Evolutionary conservation across 2,113 vertebrate species (phyloP), one percentile per base, ranked within the genome.

Genomic region (Anseranas semipalmata): DNA sequence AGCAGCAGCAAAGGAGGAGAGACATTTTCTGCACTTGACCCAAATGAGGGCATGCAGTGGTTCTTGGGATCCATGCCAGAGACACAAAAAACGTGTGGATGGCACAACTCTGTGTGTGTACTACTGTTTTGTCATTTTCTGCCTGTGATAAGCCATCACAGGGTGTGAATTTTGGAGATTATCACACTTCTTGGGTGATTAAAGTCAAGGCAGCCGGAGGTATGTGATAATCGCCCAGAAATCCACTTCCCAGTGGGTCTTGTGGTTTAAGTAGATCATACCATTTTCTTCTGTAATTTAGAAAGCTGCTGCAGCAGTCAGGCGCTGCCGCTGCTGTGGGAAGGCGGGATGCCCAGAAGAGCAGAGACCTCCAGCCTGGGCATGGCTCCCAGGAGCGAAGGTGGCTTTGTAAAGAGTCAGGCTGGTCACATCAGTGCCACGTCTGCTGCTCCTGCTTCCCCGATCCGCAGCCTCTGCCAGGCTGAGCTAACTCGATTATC

Each of bases 401-500:
- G n/a, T 58, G 24, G 71, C 59, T 83, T 80, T 80, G 2, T 24
- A 24, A 72, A 52, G 43, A 52, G 39, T 60, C 55, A 56, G 16
- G 22, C 52, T 72, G 63, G 17, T 15, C 43, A n/a, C 17, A 48
- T 81, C 22, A 4, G 24, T 15, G 56, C 60, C 71, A 52, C n/a
- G 18, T 58, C 41, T 66, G 35, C 37, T 91, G 13, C 59, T 88
- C 30, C 62, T 56, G 70, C 71, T 65, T 60, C 35, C 92, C 86
- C n/a, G 79, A 60, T 39, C 35, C 21, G 13, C 48, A 58, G 62
- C 0, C 0, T 41, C 79, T 89, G 79, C 55, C 37, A 73, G 79
- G 60, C 56, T 46, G 56, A 81, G 84, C 59, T 92, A 75, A 91
- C 74, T n/a, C 75, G 77, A 78, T 97, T 95, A 87, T 89, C 77